phyloP scores from a whole-genome alignment of 2,113 vertebrate genomes.

The Paralichthys olivaceus region DNA sequence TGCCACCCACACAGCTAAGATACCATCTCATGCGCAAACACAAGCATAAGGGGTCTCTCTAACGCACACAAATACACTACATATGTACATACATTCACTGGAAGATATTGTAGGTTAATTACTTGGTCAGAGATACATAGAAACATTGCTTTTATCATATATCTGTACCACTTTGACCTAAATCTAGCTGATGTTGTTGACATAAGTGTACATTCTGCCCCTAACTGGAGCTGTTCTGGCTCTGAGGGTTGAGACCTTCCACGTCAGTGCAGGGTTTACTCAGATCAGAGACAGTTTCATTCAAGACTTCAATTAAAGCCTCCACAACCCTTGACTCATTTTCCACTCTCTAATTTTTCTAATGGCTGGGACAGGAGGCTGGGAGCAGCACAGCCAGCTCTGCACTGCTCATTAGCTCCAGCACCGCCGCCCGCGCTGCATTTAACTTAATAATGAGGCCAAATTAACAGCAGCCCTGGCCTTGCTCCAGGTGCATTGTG shows the following conservation, averaged over 20 bases:
- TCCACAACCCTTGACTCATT: conserved; percentile 84
- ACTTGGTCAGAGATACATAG: background rate
- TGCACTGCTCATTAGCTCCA: conserved; percentile 87
- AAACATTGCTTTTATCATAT: conserved; percentile 13
- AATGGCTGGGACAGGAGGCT: conserved; percentile 84
- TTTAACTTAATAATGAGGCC: conserved; percentile 84
- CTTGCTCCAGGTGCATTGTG: conserved; percentile 80
- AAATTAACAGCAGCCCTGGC: conserved; percentile 85
- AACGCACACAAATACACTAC: conserved; percentile 24
- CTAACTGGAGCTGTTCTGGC: conserved; percentile 2
- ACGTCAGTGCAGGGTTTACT: conserved; percentile 71
- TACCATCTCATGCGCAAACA: conserved; percentile 57
- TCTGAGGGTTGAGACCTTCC: conserved; percentile 61
- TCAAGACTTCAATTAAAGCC: conserved; percentile 83
- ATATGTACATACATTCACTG: conserved; percentile 13
- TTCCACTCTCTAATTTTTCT: conserved; percentile 88
- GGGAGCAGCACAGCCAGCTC: conserved; percentile 81
- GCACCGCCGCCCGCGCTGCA: conserved; percentile 78
- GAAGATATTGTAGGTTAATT: conserved; percentile 4
- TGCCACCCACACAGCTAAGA: conserved; percentile 66
- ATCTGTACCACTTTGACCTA: background rate
- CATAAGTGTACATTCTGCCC: conserved; percentile 7
- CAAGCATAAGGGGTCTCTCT: conserved; percentile 22
- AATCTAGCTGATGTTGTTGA: conserved; percentile 30
- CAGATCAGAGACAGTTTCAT: conserved; percentile 57